Percentiles rank a stretch among this genome's conserved stretches.
These are phyloP conservation scores for Protophormia terraenovae DNA, from an alignment of 2,888 invertebrate species.

Conservation along the genomic window DNA sequence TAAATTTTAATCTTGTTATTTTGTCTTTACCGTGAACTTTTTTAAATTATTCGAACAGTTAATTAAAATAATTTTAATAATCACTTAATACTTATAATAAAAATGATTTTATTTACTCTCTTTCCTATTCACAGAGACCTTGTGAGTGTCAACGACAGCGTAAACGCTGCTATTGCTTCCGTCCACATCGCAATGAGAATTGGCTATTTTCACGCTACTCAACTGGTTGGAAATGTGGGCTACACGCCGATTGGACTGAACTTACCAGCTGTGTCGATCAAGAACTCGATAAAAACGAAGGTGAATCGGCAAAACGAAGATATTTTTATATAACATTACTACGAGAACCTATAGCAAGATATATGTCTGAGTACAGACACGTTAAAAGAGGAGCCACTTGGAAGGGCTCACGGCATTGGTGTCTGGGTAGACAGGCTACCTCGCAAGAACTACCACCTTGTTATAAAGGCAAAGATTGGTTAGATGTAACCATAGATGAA, in stretches of 20 bases:
- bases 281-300: constrained; percentile 95
- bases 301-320: constrained; percentile 89
- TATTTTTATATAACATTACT: constrained; percentile 98
- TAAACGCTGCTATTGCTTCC: constrained; percentile 95
- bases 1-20: no score
- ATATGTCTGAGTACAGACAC: constrained; percentile 97
- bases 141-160: constrained; percentile 95
- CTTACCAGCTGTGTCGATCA: constrained; percentile 95
- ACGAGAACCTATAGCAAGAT: constrained; percentile 95
- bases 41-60: no score
- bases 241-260: constrained; percentile 99
- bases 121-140: constrained; percentile 86
- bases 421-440: constrained; percentile 88
- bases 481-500: constrained; percentile 93
- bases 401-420: constrained; percentile 91
- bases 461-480: constrained; percentile 89
- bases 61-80: no score
- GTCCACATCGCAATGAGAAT: constrained; percentile 94
- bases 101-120: neutral
- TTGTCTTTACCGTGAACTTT: no score
- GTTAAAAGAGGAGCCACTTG: constrained; percentile 98
- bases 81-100: no score
- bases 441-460: constrained; percentile 92
- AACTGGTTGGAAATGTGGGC: constrained; percentile 98
- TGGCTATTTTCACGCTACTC: constrained; percentile 99